Percentiles rank a stretch among this genome's conserved stretches.
phyloP scores from a whole-genome alignment of 2,888 invertebrate genomes.

The Sphaerophoria taeniata region DNA sequence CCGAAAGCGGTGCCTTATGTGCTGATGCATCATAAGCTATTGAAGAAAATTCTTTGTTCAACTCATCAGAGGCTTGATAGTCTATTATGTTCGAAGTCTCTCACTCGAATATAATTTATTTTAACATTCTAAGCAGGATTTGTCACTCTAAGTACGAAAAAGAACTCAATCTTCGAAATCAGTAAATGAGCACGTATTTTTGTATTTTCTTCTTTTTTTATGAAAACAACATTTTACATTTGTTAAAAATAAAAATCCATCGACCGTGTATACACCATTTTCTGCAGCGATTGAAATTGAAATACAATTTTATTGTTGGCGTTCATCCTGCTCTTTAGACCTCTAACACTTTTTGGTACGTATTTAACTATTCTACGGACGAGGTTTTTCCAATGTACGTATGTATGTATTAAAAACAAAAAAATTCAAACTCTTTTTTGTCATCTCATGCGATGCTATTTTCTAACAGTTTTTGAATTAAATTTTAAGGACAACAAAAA shows the following conservation, averaged over 20 bases:
- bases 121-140: too few relatives aligned
- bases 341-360: slow-evolving; percentile 64
- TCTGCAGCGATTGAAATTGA: slow-evolving; percentile 56
- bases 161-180: not conserved
- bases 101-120: too few relatives aligned
- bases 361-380: slow-evolving; percentile 55
- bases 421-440: slow-evolving; percentile 39
- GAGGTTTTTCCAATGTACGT: slow-evolving; percentile 56
- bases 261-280: slow-evolving; percentile 40
- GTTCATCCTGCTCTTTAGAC: slow-evolving; percentile 57
- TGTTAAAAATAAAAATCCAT: slow-evolving; percentile 46
- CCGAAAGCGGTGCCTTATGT: too few relatives aligned
- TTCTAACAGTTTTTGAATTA: slow-evolving; percentile 32
- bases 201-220: not conserved
- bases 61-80: too few relatives aligned
- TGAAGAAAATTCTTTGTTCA: too few relatives aligned
- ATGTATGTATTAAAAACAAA: slow-evolving; percentile 27
- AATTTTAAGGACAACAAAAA: slow-evolving; percentile 67
- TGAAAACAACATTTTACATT: slow-evolving; percentile 67
- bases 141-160: not conserved
- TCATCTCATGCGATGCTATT: slow-evolving; percentile 59
- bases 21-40: too few relatives aligned
- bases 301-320: slow-evolving; percentile 51
- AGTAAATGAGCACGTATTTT: not conserved
- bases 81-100: too few relatives aligned